Conservation (phyloP, 2,797 vertebrate genomes). For the Pipistrellus pygmaeus region DNA sequence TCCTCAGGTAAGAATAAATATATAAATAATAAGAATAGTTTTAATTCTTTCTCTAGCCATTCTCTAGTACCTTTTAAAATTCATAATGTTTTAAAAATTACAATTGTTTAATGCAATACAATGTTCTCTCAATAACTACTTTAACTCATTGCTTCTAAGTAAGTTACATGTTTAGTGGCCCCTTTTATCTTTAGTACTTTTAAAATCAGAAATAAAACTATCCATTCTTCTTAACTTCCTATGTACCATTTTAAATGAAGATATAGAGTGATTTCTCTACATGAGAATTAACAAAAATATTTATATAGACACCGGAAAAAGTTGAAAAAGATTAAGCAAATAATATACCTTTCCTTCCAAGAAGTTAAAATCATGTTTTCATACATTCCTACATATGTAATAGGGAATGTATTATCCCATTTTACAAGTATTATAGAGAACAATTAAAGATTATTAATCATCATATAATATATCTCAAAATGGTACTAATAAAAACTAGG, state of each 20-base stretch:
- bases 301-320: constrained; percentile 17
- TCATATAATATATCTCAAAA: constrained; percentile 33
- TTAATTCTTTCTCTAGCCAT: too few relatives aligned
- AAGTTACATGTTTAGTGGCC: constrained; percentile 24
- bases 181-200: constrained; percentile 49
- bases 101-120: neutral
- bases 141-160: constrained; percentile 49
- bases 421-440: constrained; percentile 5
- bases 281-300: constrained; percentile 54
- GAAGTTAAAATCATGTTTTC: constrained; percentile 43
- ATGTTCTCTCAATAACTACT: constrained; percentile 35
- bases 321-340: constrained; percentile 13
- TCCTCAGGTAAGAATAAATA: too few relatives aligned
- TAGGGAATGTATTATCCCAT: constrained; percentile 6
- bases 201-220: constrained; percentile 51
- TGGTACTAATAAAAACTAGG: neutral
- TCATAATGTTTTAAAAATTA: constrained; percentile 40
- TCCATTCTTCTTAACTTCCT: neutral
- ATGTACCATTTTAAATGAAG: constrained; percentile 52
- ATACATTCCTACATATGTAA: constrained; percentile 44
- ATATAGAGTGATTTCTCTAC: neutral
- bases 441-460: constrained; percentile 20
- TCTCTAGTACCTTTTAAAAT: constrained; percentile 49
- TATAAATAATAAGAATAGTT: neutral
- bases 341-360: constrained; percentile 38